Evolutionary conservation across 1,140 invertebrate genomes (phyloP), one percentile per base, ranked within the genome.

Genomic region (Pemphigus obesinymphae): DNA sequence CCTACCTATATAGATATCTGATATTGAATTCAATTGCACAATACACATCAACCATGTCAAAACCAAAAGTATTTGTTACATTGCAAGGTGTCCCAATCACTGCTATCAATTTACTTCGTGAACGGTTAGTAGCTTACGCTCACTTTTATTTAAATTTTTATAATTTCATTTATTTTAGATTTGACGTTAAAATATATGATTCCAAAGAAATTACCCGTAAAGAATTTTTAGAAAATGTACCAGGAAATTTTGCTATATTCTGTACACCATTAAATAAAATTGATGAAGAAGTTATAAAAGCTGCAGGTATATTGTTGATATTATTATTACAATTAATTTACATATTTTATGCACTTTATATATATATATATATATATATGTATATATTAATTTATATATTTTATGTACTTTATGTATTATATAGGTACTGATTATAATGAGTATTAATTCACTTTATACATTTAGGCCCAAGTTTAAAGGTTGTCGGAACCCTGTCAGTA

Each of bases 401-500:
- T 17, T 20, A 17, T 34, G n/a, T n/a, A 20, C 13, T 6, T 70
- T 82, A n/a, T 66, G 68, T 34, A 68, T 43, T 7, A 40, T 82
- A 89, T 90, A 89, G 96, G 95, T 17, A n/a, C n/a, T n/a, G n/a
- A n/a, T n/a, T n/a, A n/a, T n/a, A n/a, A n/a, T n/a, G n/a, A n/a
- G n/a, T n/a, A n/a, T n/a, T n/a, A n/a, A n/a, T n/a, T n/a, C n/a
- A n/a, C n/a, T n/a, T n/a, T n/a, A n/a, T n/a, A n/a, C n/a, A n/a
- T n/a, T n/a, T n/a, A n/a, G n/a, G n/a, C n/a, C 87, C 90, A 7
- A 89, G 91, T 55, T 87, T 99, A 55, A 95, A 95, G 88, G 94
- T 96, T 3, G 89, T 98, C n/a, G 91, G 91, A 0, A 97, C 96
- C 1, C 94, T 97, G 89, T 97, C 96, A 0, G 97, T 97, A 15